Percentiles rank a stretch among this genome's conserved stretches.
Evolutionary conservation across 2,797 vertebrate genomes (phyloP).

Genomic region (Cryptoprocta ferox): DNA sequence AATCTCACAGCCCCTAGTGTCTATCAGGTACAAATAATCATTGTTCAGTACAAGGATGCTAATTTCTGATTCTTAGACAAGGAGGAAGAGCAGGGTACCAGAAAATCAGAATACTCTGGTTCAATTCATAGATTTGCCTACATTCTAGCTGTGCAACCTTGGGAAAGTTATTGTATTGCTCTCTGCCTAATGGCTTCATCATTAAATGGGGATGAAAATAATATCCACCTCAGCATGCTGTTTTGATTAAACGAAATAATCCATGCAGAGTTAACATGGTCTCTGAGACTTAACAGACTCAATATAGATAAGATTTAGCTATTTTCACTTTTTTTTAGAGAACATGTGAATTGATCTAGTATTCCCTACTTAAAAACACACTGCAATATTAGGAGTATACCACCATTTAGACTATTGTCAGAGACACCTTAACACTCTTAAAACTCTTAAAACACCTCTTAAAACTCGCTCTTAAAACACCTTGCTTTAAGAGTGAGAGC

Average conservation of each 20-base stretch:
- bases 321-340: constrained; percentile 1
- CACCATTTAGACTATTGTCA: neutral
- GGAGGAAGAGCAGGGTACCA: neutral
- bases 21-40: neutral
- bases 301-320: neutral
- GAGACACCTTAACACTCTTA: neutral
- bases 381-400: neutral
- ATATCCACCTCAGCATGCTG: neutral
- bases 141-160: neutral
- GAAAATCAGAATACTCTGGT: neutral
- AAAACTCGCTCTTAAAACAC: too few relatives aligned
- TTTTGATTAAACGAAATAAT: constrained; percentile 18
- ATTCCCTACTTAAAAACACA: neutral
- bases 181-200: neutral
- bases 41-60: neutral
- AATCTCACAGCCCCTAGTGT: neutral
- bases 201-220: neutral
- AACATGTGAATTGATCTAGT: neutral
- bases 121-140: neutral
- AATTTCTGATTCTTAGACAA: neutral
- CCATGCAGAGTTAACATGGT: neutral
- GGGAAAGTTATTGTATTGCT: neutral
- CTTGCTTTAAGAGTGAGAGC: neutral
- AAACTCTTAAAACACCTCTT: too few relatives aligned
- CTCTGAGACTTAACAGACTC: neutral